Base-by-base conservation (phyloP, 2,888 invertebrate species). In the Julus scandinavius region DNA sequence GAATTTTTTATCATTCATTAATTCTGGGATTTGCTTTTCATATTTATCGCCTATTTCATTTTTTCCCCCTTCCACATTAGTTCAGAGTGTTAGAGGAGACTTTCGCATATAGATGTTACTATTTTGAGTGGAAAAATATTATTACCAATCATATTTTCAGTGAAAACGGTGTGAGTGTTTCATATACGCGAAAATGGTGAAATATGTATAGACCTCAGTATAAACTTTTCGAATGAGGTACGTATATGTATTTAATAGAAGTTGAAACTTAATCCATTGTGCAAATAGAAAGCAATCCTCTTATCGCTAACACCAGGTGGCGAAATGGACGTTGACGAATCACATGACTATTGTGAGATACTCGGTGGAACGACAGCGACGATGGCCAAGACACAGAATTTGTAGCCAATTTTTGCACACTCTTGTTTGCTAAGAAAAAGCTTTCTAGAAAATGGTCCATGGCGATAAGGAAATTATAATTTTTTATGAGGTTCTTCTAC, bases 271-370 rank as follows among this genome's bases (percentile, higher is more conserved):
- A 85, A 85, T 85, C 85, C 85, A 85, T 85, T 85, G 85, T n/a
- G 85, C 45, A 85, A 85, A 85, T 85, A 85, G 54, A 86, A 50
- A 86, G 86, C 86, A 86, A 86, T 86, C 86, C 86, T 86, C 86
- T 86, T 86, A 86, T 86, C 86, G 45, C 86, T 17, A 85, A 85
- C 85, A 85, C 85, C 85, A 85, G 85, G 85, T 85, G 85, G 85
- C 85, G 85, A 41, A 49, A 86, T 86, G 86, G 86, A 86, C 86
- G 49, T 50, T 85, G 50, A 86, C 86, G 49, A 38, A 38, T 49
- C 86, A 86, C 86, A 50, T 86, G 49, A 86, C 86, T 85, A 45
- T 85, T 45, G 40, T 45, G 45, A 1, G 45, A 45, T 20, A 3
- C 40, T 85, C 63, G 20, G 17, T 20, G 20, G 63, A 63, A 20